phyloP scores from a whole-genome alignment of 2,797 vertebrate genomes.

The Galaxias olidus region DNA sequence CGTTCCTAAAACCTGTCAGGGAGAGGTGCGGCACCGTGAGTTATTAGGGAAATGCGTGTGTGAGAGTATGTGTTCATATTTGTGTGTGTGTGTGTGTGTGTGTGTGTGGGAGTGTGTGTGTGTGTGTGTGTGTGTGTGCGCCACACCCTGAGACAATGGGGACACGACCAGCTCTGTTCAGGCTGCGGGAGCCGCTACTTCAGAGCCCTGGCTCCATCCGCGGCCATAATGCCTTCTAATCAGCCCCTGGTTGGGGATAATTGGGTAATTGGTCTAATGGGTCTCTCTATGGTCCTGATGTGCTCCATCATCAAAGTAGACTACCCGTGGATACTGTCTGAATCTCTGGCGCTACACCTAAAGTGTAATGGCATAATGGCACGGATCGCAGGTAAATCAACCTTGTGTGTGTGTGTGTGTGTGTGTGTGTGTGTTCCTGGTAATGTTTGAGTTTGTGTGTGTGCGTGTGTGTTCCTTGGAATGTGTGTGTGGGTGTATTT shows the following conservation, averaged over 20 bases:
- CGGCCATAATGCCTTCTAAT: background rate
- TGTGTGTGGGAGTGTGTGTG: too few species aligned
- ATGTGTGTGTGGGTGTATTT: background rate
- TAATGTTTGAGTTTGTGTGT: background rate
- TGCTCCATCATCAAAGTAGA: background rate
- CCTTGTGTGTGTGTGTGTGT: background rate
- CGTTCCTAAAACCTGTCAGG: too few species aligned
- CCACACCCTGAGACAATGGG: too few species aligned
- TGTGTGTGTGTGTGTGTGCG: too few species aligned
- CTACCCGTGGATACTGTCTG: background rate
- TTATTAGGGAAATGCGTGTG: too few species aligned
- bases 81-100: too few species aligned
- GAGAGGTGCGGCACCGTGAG: too few species aligned
- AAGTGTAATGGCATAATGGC: constrained; percentile 2
- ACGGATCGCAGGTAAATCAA: constrained; percentile 9
- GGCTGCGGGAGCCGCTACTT: too few species aligned
- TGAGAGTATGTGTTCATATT: too few species aligned
- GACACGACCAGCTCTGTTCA: too few species aligned
- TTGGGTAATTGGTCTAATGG: constrained; percentile 3
- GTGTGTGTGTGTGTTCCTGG: background rate
- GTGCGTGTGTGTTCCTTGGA: background rate
- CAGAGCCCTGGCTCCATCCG: background rate
- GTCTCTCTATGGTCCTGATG: background rate
- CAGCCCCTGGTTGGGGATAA: background rate
- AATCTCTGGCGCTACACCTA: background rate